Base-by-base conservation (phyloP, 2,797 vertebrate species). In the Phrynocephalus guinanensis region DNA sequence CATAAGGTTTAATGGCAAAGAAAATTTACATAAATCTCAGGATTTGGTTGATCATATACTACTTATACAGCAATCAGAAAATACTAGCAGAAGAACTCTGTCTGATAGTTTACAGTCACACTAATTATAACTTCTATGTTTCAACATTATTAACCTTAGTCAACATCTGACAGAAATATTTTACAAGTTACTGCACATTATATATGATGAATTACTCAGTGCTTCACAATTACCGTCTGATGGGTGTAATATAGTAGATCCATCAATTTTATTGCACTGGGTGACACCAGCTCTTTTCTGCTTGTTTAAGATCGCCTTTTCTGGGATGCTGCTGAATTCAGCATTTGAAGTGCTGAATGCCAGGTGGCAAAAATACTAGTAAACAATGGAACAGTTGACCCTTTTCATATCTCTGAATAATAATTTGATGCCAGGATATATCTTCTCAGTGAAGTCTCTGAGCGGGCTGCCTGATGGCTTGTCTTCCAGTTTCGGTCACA, bases 171-270 rank as follows among this genome's bases (percentile, higher is more conserved):
- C 2, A 80, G 44, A 50, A 80, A 13, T 48, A 63, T 79, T 63
- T 82, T 68, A 82, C 67, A 68, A 83, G 56, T 79, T 56, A 71
- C 68, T 3, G 52, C 18, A 78, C 9, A 78, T 48, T 79, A 72
- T 77, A 86, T 38, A 22, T 77, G 30, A 83, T 77, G 73, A n/a
- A 67, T 78, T 79, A n/a, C 44, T 33, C 70, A 82, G 81, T 84
- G 50, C 56, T 48, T 72, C 63, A 38, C 15, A 66, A 30, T 20
- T 20, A 50, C 33, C 66, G 18, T 78, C 20, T 79, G 82, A 87
- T 79, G 66, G 26, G 50, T 79, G 18, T 24, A 48, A 20, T 38
- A 30, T 84, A 22, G 30, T 84, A 73, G 26, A 79, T 66, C 13
- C 70, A 75, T 86, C 38, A 73, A 73, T 48, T 88, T 73, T 72